Base-by-base conservation (phyloP, 1,140 invertebrate species). In the Drosophila ironensis region DNA sequence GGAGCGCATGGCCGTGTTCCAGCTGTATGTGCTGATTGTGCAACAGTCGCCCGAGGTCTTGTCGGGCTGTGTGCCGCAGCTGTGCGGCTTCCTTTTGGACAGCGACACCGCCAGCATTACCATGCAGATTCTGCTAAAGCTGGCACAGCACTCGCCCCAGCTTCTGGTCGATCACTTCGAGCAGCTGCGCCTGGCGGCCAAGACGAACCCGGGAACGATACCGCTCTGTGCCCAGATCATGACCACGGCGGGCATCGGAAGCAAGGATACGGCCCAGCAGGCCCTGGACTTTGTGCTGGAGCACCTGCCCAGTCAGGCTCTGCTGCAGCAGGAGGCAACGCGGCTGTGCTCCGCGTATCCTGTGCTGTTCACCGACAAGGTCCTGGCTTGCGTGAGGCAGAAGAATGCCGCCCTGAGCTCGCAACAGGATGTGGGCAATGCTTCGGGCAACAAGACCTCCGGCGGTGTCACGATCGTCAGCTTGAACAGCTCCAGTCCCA, bases 1-100 rank as follows among this genome's bases (percentile, higher is more conserved):
- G 61, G 97, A 98, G 90, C 96, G 96, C 90, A 92, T 95, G 63
- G 95, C 95, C 6, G 91, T 98, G 1, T 92, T 98, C 17, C 93
- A 94, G 69, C 91, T 98, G 20, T 96, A 97, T 88, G 92, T 94
- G 27, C 91, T 96, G 46, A 95, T 98, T 37, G 96, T 95, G 0
- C 94, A 94, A 63, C 92, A 95, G 61, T 94, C 95, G 77, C 95
- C 96, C 8, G 92, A 88, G 14, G 88, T 90, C 8, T 46, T 90
- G 11, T 87, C 88, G 35, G 53, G 73, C 0, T 87, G 84, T 42
- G 87, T 90, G 19, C 72, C 80, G 3, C 73, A 88, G 44, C 54
- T 90, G n/a, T 90, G 88, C 24, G 75, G 71, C 17, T 88, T 78
- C 30, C 54, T 82, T 11, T 74, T 74, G 9, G 88, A 86, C 54